Evolutionary conservation across 2,113 vertebrate genomes (phyloP), one percentile per base, ranked within the genome.

Genomic region (Sitta europaea): DNA sequence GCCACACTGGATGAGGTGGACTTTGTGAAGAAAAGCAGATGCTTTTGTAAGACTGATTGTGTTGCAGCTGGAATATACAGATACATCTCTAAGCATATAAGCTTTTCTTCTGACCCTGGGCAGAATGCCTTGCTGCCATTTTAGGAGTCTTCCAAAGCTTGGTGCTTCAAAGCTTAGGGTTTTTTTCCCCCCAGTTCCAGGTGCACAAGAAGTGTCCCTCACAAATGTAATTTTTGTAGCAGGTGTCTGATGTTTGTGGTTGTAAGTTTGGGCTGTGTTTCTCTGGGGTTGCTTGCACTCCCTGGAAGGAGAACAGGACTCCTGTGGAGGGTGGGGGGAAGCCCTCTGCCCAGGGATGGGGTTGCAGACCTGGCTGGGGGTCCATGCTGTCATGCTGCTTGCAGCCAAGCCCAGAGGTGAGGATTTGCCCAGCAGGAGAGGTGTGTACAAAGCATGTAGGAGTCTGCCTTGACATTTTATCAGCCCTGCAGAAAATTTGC

Each of bases 371-470:
- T 2, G 4, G 4, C 19, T 28, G 35, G 27, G 28, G 20, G 16
- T 63, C 47, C 0, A 0, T 16, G 58, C 17, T 16, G 6, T 42
- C 2, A 0, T 6, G 3, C 62, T 53, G n/a, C 47, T 62, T 36
- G 42, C 38, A 23, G 35, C 47, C 33, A 33, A 79, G 48, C 23
- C 43, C 23, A 3, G 43, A 40, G 36, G 24, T 11, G 16, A 71
- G 53, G 38, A 33, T 82, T 51, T 63, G 53, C 19, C 31, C 15
- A 6, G 29, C 11, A 35, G 55, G 19, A 88, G 29, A 55, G 25
- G 14, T n/a, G 23, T 20, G 9, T 42, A 21, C 27, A 53, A 38
- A 83, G 10, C 23, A 7, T 1, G 5, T 14, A 38, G 53, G 73
- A 25, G 79, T 74, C 33, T 74, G 51, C 59, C 43, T 55, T 67